These are phyloP conservation scores for Rhagonycha fulva DNA, from an alignment of 2,888 invertebrate genomes.

Conservation along the genomic window DNA sequence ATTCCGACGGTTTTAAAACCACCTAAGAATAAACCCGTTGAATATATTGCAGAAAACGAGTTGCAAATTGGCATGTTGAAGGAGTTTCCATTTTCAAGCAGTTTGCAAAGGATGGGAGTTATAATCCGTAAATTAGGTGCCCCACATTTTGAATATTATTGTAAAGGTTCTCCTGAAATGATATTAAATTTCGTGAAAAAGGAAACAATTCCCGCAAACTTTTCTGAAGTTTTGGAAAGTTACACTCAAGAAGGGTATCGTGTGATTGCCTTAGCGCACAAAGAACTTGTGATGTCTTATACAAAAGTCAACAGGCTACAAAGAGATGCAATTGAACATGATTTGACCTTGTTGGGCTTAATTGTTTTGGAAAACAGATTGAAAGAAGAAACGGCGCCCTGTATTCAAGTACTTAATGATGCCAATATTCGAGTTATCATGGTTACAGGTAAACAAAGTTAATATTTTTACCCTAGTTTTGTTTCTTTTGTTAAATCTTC, in stretches of 20 bases:
- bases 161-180: slow-evolving; percentile 88
- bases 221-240: slow-evolving; percentile 74
- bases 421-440: slow-evolving; percentile 93
- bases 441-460: slow-evolving; percentile 78
- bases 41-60: slow-evolving; percentile 61
- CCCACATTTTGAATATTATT: slow-evolving; percentile 51
- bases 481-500: no score
- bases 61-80: slow-evolving; percentile 70
- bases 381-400: slow-evolving; percentile 84
- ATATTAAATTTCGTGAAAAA: slow-evolving; percentile 75
- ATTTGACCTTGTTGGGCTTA: slow-evolving; percentile 82
- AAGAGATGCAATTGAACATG: slow-evolving; percentile 79
- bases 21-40: slow-evolving; percentile 41
- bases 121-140: slow-evolving; percentile 74
- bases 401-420: slow-evolving; percentile 76
- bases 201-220: slow-evolving; percentile 81
- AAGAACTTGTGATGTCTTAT: slow-evolving; percentile 70
- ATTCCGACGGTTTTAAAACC: slow-evolving; percentile 86
- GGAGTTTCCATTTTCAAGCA: slow-evolving; percentile 80
- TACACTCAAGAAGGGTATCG: slow-evolving; percentile 93
- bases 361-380: slow-evolving; percentile 94
- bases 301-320: slow-evolving; percentile 75
- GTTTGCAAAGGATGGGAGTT: slow-evolving; percentile 88
- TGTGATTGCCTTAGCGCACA: slow-evolving; percentile 87
- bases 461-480: not conserved